Evolutionary conservation across 2,113 vertebrate genomes (phyloP).

Genomic region (Thymallus thymallus): DNA sequence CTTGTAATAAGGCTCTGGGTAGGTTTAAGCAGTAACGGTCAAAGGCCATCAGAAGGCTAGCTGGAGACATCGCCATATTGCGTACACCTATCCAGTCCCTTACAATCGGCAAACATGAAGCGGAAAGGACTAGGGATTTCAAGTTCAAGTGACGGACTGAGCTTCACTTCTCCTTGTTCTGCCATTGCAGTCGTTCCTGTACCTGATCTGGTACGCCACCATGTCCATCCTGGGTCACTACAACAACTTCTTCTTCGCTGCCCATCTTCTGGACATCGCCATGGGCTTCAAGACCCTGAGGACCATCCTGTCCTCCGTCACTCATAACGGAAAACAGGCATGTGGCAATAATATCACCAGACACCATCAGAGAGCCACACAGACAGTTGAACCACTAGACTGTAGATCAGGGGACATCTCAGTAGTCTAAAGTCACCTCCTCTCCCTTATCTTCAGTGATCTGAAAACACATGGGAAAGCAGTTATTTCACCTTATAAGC

Average conservation of each 20-base stretch:
- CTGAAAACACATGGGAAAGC: background rate
- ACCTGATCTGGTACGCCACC: conserved; percentile 93
- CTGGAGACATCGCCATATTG: too few species aligned
- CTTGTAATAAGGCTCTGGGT: background rate
- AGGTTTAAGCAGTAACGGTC: background rate
- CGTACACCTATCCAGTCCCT: too few species aligned
- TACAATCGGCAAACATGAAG: too few species aligned
- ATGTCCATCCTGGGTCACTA: conserved; percentile 97
- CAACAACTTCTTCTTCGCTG: conserved; percentile 99
- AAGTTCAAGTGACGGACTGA: background rate
- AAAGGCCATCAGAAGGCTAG: too few species aligned
- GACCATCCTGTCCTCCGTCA: conserved; percentile 95
- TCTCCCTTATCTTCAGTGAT: background rate
- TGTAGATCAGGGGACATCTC: background rate
- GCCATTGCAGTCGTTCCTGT: conserved; percentile 84
- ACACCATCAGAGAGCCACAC: conserved; percentile 54
- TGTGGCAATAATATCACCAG: conserved; percentile 29
- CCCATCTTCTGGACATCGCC: conserved; percentile 94
- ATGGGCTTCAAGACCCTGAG: conserved; percentile 96
- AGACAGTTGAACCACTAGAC: background rate
- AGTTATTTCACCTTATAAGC: background rate
- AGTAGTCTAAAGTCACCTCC: background rate
- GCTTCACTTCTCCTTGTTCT: background rate
- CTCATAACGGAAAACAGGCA: conserved; percentile 98
- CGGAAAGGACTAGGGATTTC: background rate